A percentile compares a stretch with the other conserved stretches of the same genome.
These are phyloP conservation scores for Hydroisotoma schaefferi DNA, from an alignment of 2,888 invertebrate genomes.

Conservation along the genomic window DNA sequence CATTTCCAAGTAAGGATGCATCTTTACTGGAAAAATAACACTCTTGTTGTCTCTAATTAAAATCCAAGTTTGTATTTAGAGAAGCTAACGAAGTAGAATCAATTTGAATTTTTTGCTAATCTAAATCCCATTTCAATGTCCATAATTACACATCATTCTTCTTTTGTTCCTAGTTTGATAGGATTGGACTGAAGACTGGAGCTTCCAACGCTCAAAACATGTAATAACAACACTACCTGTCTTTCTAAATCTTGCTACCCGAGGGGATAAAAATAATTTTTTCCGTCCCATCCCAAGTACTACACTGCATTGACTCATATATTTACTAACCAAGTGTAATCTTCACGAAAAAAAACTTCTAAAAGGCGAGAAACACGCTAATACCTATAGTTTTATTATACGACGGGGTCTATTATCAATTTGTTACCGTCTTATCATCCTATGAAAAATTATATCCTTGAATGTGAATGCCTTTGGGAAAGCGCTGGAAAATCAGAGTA, in stretches of 20 bases:
- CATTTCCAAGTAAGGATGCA: too few relatives aligned
- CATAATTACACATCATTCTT: neutral
- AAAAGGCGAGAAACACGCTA: slow-evolving; percentile 4
- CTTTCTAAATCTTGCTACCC: neutral
- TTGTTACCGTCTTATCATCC: too few relatives aligned
- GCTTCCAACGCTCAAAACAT: neutral
- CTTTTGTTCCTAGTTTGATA: neutral
- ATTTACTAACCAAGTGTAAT: neutral
- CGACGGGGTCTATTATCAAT: slow-evolving; percentile 5
- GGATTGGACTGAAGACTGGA: neutral
- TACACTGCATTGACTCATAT: too few relatives aligned
- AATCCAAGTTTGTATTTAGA: too few relatives aligned
- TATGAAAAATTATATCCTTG: too few relatives aligned
- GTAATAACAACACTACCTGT: neutral
- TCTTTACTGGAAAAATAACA: too few relatives aligned
- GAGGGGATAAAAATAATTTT: neutral
- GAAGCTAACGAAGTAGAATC: neutral
- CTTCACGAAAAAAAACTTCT: neutral
- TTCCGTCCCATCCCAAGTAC: neutral
- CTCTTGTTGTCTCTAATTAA: too few relatives aligned
- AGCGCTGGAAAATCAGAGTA: too few relatives aligned
- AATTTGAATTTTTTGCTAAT: neutral
- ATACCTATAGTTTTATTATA: neutral
- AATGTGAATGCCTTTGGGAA: too few relatives aligned
- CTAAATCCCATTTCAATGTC: slow-evolving; percentile 4